Evolutionary conservation across 2,888 invertebrate genomes (phyloP), one percentile per base, ranked within the genome.

Genomic region (Stegophylla sp.): DNA sequence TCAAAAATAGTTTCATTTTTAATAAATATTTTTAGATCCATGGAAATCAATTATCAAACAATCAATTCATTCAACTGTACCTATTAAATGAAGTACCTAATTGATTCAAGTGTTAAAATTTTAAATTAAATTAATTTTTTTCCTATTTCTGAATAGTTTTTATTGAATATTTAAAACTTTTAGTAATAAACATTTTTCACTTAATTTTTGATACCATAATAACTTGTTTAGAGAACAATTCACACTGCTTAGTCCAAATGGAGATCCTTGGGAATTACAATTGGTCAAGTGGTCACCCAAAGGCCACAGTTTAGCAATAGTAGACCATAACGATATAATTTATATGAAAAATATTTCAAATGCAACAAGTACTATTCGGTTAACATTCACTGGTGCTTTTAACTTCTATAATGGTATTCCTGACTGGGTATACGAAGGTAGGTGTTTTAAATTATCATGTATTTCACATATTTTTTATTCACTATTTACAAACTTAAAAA

Each of bases 391-490:
- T 84, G 92, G 92, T 1, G 85, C 87, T 23, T 89, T 90, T 48
- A 89, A 90, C 12, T 88, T 94, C 75, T 92, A 92, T 85, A 93
- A 96, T 86, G 96, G 96, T 43, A 90, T 95, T 13, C 94, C 96
- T 45, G 97, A 97, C 87, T 97, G 97, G 97, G 93, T 97, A 0
- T 97, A 97, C 87, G 96, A 97, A 90, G 94, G 94, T 94, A 85
- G 28, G 63, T 48, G 34, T 4, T 7, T 48, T 48, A 5, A n/a
- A n/a, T 51, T 51, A 20, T 10, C 9, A 59, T 23, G 56, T 23
- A 23, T 7, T 53, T 53, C 20, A 20, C 4, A 9, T 5, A 28
- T 34, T 34, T 34, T 34, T 34, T 7, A 34, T 5, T 34, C 3
- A 34, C 7, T 34, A 34, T 34, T 34, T 34, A 34, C 7, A 5